Percentiles rank a stretch among this genome's conserved stretches.
These are phyloP conservation scores for Molothrus ater DNA, from an alignment of 2,797 vertebrate genomes.

Conservation along the genomic window DNA sequence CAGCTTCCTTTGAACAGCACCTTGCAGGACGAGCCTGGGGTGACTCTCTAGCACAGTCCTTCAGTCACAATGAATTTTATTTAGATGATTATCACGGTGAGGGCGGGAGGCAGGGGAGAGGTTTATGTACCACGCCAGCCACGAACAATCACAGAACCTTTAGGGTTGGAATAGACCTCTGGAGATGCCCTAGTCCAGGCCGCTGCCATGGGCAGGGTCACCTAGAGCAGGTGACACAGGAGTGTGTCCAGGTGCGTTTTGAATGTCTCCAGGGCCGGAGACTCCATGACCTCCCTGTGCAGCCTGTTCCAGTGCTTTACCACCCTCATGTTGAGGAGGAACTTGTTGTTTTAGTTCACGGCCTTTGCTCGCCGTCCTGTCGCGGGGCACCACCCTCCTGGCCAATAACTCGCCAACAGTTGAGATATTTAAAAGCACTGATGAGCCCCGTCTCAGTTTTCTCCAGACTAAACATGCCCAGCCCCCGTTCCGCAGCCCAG, in stretches of 20 bases:
- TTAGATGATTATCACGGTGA: rapidly evolving
- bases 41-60: too few relatives aligned
- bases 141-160: background rate
- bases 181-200: background rate
- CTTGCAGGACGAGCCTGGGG: background rate
- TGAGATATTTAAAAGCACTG: background rate
- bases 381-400: too few relatives aligned
- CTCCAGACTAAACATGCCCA: rapidly evolving
- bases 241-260: rapidly evolving
- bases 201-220: background rate
- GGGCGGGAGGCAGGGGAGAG: too few relatives aligned
- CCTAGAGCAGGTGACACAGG: background rate
- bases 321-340: background rate
- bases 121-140: too few relatives aligned
- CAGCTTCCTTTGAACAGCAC: background rate
- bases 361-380: background rate
- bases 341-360: background rate
- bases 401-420: too few relatives aligned
- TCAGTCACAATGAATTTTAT: background rate
- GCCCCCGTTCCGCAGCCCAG: background rate
- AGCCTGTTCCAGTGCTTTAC: background rate
- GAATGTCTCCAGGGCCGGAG: background rate
- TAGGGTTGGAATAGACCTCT: background rate
- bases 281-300: background rate
- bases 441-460: too few relatives aligned